Conservation (phyloP, 2,797 vertebrate species). For the Microchirus variegatus region DNA sequence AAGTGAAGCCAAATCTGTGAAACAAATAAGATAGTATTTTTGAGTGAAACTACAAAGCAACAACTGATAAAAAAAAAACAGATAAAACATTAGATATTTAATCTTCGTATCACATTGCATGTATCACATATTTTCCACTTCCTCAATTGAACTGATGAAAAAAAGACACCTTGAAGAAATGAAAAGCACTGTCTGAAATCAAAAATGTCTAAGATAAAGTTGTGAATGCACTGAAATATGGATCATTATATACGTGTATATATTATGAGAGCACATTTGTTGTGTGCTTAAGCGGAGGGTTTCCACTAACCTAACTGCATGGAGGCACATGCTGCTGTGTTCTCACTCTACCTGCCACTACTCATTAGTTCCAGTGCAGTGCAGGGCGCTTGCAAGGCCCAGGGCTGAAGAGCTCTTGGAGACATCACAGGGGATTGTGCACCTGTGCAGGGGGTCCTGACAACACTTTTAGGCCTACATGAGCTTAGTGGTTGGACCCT, state of each 20-base stretch:
- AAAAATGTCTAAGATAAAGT: background rate
- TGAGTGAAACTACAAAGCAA: constrained; percentile 10
- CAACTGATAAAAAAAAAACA: background rate
- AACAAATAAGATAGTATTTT: constrained; percentile 37
- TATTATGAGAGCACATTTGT: constrained; percentile 40
- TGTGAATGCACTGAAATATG: no score
- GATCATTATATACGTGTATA: constrained; percentile 47
- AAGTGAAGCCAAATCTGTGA: constrained; percentile 41
- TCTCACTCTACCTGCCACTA: constrained; percentile 86
- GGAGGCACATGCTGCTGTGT: constrained; percentile 49
- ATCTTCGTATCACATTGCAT: background rate
- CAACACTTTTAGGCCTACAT: constrained; percentile 39
- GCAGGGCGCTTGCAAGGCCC: constrained; percentile 76
- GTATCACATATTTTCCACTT: background rate
- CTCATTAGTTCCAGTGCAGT: constrained; percentile 88
- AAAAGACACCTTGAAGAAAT: background rate
- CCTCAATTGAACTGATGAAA: background rate
- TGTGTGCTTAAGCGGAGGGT: constrained; percentile 47
- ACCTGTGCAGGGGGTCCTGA: constrained; percentile 85
- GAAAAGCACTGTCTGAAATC: background rate
- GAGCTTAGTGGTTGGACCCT: constrained; percentile 62
- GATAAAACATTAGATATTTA: background rate
- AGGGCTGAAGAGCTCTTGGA: constrained; percentile 71
- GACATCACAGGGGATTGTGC: constrained; percentile 69
- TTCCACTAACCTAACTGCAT: constrained; percentile 73